These are phyloP conservation scores for Passer domesticus DNA, from an alignment of 2,113 vertebrate species.

Conservation along the genomic window DNA sequence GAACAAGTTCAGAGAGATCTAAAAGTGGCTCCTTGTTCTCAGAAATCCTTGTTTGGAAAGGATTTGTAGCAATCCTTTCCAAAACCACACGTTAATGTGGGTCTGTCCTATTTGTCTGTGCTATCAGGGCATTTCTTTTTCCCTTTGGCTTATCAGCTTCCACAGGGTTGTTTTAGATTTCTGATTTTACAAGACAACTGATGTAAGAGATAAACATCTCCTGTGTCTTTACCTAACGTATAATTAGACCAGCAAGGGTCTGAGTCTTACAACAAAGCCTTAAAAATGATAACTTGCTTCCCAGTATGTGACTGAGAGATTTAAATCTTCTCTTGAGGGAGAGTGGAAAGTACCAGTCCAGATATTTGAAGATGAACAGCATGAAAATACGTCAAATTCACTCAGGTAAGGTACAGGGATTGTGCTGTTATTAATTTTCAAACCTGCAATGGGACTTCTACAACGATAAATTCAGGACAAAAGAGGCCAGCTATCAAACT, in stretches of 20 bases:
- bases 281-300: constrained; percentile 26
- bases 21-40: neutral
- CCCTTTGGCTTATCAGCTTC: neutral
- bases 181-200: neutral
- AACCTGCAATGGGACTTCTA: neutral
- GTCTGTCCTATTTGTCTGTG: neutral
- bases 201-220: neutral
- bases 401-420: neutral
- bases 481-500: constrained; percentile 24
- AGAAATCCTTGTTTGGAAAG: neutral
- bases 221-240: neutral
- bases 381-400: neutral
- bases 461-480: constrained; percentile 32
- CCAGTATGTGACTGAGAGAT: constrained; percentile 24
- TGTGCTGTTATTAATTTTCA: constrained; percentile 41
- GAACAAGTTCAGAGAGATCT: neutral
- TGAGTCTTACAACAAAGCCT: constrained; percentile 8
- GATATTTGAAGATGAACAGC: constrained; percentile 24
- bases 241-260: constrained; percentile 42
- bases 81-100: neutral
- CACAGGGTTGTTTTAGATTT: neutral
- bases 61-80: neutral
- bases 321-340: constrained; percentile 27
- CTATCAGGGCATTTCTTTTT: neutral
- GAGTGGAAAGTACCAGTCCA: neutral